A percentile compares a stretch with the other conserved stretches of the same genome.
These are phyloP conservation scores for Gulo gulo DNA, from an alignment of 2,113 vertebrate species.

Conservation along the genomic window DNA sequence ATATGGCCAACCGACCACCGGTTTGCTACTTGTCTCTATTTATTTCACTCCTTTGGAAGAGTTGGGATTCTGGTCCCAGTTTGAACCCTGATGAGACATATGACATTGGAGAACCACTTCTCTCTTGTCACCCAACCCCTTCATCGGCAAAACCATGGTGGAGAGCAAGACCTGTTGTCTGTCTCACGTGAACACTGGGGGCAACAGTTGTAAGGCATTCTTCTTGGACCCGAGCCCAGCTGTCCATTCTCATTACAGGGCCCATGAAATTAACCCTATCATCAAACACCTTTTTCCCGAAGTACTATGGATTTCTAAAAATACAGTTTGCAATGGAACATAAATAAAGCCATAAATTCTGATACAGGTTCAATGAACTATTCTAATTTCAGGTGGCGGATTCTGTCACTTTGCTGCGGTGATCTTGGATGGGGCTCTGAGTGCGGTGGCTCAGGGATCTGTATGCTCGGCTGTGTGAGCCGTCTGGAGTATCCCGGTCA, in stretches of 20 bases:
- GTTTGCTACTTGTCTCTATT: background rate
- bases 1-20: fast-evolving
- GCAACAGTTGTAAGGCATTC: background rate
- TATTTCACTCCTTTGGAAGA: background rate
- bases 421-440: background rate
- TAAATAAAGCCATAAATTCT: background rate
- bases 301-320: background rate
- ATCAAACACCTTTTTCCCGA: background rate
- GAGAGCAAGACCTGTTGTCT: too few relatives aligned
- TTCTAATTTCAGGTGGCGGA: background rate
- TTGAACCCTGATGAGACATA: too few relatives aligned
- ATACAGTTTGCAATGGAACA: background rate
- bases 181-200: background rate
- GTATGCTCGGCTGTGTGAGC: fast-evolving
- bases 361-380: background rate
- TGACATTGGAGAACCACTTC: background rate
- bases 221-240: background rate
- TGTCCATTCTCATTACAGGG: background rate
- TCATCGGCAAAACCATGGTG: background rate
- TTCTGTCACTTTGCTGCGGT: background rate
- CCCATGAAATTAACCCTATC: background rate
- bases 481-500: too few relatives aligned
- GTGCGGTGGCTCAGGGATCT: background rate
- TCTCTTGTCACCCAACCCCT: too few relatives aligned
- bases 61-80: background rate